Conservation (phyloP, 2,888 invertebrate species). For the Lucinisca nassula region DNA sequence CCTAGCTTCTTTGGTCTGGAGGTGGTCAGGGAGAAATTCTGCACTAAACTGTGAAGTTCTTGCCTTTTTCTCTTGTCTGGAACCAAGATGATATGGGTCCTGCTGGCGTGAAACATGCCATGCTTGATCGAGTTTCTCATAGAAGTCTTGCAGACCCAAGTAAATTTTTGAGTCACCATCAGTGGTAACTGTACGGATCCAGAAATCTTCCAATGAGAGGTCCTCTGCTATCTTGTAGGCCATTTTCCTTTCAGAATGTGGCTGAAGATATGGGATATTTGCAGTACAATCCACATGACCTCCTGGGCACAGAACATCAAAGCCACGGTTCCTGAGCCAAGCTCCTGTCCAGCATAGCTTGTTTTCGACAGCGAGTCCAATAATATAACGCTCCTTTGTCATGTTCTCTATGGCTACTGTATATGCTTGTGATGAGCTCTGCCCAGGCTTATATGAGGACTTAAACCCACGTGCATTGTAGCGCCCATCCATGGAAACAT, state of each 20-base stretch:
- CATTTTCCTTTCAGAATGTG: constrained; percentile 26
- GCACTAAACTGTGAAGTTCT: constrained; percentile 20
- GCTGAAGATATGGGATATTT: constrained; percentile 7
- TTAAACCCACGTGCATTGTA: constrained; percentile 21
- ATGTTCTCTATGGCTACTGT: constrained; percentile 29
- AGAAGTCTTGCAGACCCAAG: constrained; percentile 15
- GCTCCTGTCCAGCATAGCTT: constrained; percentile 12
- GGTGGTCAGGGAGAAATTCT: constrained; percentile 5
- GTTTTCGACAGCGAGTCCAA: background rate
- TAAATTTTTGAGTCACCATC: constrained; percentile 21
- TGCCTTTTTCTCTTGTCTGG: constrained; percentile 15
- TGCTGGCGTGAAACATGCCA: constrained; percentile 14
- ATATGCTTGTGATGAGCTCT: constrained; percentile 20
- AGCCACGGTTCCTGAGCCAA: constrained; percentile 4
- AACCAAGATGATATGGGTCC: constrained; percentile 14
- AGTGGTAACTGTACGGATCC: constrained; percentile 12
- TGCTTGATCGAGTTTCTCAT: background rate
- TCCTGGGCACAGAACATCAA: constrained; percentile 5
- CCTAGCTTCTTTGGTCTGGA: background rate
- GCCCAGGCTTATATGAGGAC: constrained; percentile 30
- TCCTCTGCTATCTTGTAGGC: constrained; percentile 16
- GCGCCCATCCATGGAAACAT: constrained; percentile 2
- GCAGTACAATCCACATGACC: constrained; percentile 25
- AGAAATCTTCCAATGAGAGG: constrained; percentile 28
- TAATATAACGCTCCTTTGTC: constrained; percentile 14